Evolutionary conservation across 2,113 vertebrate species (phyloP).

Genomic region (Monarcha castaneiventris): DNA sequence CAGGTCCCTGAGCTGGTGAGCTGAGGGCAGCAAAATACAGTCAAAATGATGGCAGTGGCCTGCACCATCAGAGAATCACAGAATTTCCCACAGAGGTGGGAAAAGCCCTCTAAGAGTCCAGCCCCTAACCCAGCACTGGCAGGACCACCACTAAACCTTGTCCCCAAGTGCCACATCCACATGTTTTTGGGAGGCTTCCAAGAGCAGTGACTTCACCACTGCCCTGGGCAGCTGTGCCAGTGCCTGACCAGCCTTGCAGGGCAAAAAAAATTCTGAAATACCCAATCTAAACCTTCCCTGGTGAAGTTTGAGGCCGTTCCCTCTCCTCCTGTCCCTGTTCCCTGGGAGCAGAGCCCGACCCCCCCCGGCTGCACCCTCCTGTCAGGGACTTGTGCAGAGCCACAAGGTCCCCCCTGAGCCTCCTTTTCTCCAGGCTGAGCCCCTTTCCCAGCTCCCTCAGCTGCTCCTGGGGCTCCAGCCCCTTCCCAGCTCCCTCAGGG

Average conservation of each 20-base stretch:
- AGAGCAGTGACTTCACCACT: background rate
- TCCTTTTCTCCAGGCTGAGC: background rate
- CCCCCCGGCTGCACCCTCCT: background rate
- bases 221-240: background rate
- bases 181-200: accelerated
- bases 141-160: background rate
- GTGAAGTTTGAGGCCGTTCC: accelerated
- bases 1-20: background rate
- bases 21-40: background rate
- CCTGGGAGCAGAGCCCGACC: background rate
- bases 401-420: background rate
- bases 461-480: background rate
- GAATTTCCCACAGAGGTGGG: background rate
- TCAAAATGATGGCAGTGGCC: background rate
- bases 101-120: background rate
- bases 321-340: background rate
- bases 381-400: background rate
- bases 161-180: background rate
- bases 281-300: background rate
- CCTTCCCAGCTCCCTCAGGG: too few species aligned
- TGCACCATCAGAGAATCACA: background rate
- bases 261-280: background rate
- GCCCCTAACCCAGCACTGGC: background rate
- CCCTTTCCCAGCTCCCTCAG: background rate
- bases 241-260: background rate